These are phyloP conservation scores for Tetranychus truncatus DNA, from an alignment of 2,888 invertebrate species.

Conservation along the genomic window DNA sequence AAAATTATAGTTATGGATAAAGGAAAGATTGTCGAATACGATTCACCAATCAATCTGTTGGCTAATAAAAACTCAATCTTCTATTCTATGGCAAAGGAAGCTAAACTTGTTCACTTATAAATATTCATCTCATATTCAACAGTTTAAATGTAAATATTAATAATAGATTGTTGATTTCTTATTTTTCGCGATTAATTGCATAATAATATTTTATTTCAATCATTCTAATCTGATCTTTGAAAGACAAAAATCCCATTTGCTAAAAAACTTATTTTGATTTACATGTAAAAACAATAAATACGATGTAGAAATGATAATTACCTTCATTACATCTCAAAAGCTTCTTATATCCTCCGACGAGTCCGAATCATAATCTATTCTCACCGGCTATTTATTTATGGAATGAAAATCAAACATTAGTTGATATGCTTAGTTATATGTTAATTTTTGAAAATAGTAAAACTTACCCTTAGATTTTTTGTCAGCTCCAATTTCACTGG, in stretches of 20 bases:
- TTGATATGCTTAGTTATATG: too few relatives aligned
- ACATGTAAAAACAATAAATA: too few relatives aligned
- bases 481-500: too few relatives aligned
- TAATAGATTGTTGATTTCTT: neutral
- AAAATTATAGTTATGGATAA: conserved; percentile 48
- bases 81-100: conserved; percentile 27
- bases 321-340: too few relatives aligned
- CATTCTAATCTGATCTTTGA: neutral
- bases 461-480: too few relatives aligned
- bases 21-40: conserved; percentile 26
- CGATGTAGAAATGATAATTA: too few relatives aligned
- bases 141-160: neutral
- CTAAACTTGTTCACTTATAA: conserved; percentile 6
- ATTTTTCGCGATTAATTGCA: neutral
- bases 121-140: neutral
- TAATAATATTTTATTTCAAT: neutral
- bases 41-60: conserved; percentile 24
- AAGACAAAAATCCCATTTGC: too few relatives aligned
- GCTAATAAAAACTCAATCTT: conserved; percentile 23
- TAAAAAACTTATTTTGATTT: too few relatives aligned
- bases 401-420: too few relatives aligned
- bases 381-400: neutral
- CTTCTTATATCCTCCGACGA: too few relatives aligned
- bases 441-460: too few relatives aligned
- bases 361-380: neutral